A percentile compares a stretch with the other conserved stretches of the same genome.
Conservation (phyloP, 2,888 invertebrate genomes). For the Amiota mariae region DNA sequence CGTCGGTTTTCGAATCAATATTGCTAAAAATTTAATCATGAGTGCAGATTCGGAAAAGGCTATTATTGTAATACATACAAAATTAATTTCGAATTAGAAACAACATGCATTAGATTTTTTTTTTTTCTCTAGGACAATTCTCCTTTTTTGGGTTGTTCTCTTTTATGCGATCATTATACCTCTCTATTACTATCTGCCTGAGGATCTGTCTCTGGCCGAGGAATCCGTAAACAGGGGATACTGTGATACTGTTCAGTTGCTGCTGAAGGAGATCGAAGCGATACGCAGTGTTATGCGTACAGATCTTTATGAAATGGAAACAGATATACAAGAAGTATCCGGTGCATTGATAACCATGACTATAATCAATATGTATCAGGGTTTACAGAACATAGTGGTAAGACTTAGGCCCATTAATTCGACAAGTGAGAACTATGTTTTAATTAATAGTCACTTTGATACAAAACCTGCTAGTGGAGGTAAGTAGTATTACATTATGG, state of each 20-base stretch:
- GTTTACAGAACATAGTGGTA: constrained; percentile 69
- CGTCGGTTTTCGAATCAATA: no score
- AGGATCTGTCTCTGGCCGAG: constrained; percentile 53
- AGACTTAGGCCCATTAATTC: constrained; percentile 61
- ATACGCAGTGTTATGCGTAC: constrained; percentile 56
- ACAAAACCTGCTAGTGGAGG: constrained; percentile 90
- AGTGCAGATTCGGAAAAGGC: no score
- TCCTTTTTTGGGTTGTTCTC: constrained; percentile 62
- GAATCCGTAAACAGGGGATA: constrained; percentile 68
- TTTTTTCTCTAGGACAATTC: neutral
- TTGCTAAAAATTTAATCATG: no score
- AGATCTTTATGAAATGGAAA: constrained; percentile 64
- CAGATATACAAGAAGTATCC: constrained; percentile 66
- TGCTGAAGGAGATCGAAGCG: constrained; percentile 56
- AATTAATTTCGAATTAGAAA: no score
- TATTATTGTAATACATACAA: no score
- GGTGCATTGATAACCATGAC: constrained; percentile 62
- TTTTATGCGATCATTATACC: constrained; percentile 61
- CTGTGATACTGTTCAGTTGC: constrained; percentile 77
- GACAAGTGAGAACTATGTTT: constrained; percentile 64
- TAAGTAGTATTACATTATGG: constrained; percentile 36
- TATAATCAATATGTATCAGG: constrained; percentile 68
- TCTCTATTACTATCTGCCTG: constrained; percentile 58
- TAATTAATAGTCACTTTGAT: constrained; percentile 96
- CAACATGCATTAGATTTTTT: no score